Evolutionary conservation across 2,888 invertebrate species (phyloP).

Genomic region (Leptinotarsa peninsularis): DNA sequence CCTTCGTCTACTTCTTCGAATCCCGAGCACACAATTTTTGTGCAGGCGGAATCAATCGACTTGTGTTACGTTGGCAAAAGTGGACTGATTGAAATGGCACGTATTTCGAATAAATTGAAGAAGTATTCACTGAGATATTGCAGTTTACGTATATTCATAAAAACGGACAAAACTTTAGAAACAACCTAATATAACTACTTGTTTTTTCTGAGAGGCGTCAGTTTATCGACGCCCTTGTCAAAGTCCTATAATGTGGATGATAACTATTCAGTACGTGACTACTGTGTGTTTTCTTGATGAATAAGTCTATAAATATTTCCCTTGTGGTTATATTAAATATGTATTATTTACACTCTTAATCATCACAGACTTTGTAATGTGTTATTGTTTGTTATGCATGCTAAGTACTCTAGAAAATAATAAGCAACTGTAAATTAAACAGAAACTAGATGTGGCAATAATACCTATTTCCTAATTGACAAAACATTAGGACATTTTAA

Average conservation of each 20-base stretch:
- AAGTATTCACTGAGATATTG: no score
- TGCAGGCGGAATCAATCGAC: no score
- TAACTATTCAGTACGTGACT: not conserved
- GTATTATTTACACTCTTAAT: not conserved
- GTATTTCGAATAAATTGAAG: no score
- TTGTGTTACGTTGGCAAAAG: no score
- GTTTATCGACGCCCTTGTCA: no score
- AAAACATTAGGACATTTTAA: not conserved
- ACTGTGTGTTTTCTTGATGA: not conserved
- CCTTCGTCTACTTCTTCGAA: no score
- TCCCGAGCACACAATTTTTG: no score
- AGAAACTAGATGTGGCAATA: not conserved
- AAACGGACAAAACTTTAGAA: no score
- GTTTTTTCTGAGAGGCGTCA: no score
- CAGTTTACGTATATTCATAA: no score
- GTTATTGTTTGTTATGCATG: constrained; percentile 6
- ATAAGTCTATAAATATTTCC: not conserved
- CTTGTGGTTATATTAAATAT: not conserved
- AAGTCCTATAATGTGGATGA: not conserved
- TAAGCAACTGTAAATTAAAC: not conserved
- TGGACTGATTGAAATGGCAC: no score
- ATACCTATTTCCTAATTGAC: not conserved
- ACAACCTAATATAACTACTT: no score
- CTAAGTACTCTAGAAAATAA: not conserved
- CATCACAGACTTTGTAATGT: not conserved